These are phyloP conservation scores for Bradynema listronoti DNA, from an alignment of 1,140 invertebrate species.

Conservation along the genomic window DNA sequence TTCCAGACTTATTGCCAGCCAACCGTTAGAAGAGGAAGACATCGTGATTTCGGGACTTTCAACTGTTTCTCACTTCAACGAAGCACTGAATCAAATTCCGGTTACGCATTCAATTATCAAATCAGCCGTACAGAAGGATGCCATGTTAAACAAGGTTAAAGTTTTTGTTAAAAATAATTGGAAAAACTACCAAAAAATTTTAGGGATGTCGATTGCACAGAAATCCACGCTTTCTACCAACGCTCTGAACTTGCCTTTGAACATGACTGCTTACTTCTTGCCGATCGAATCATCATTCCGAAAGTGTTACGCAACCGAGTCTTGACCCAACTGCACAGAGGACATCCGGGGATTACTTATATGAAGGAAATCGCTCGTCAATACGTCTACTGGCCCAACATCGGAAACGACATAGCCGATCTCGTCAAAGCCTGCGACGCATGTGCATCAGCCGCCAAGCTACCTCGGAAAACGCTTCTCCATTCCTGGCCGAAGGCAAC, in stretches of 20 bases:
- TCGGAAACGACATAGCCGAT: slow-evolving; percentile 15
- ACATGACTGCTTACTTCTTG: slow-evolving; percentile 34
- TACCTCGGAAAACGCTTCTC: slow-evolving; percentile 8
- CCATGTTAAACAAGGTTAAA: neutral
- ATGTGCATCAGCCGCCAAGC: neutral
- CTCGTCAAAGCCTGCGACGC: slow-evolving; percentile 5
- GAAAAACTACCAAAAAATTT: neutral
- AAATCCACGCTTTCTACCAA: no score
- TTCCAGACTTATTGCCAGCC: slow-evolving; percentile 12
- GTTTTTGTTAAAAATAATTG: neutral
- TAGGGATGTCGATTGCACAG: neutral
- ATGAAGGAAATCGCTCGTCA: slow-evolving; percentile 63
- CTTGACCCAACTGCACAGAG: slow-evolving; percentile 60
- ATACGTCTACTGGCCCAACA: slow-evolving; percentile 11
- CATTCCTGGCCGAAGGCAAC: slow-evolving; percentile 13
- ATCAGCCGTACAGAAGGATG: neutral
- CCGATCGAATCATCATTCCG: slow-evolving; percentile 59
- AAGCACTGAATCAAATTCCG: slow-evolving; percentile 10
- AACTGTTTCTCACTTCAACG: slow-evolving; percentile 10
- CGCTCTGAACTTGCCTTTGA: neutral
- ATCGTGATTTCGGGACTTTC: slow-evolving; percentile 10
- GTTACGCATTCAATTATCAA: neutral
- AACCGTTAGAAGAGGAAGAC: slow-evolving; percentile 8
- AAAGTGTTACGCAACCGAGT: slow-evolving; percentile 53
- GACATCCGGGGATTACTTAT: slow-evolving; percentile 61